Conservation (phyloP, 2,797 vertebrate species). For the Arnoldichthys spilopterus region DNA sequence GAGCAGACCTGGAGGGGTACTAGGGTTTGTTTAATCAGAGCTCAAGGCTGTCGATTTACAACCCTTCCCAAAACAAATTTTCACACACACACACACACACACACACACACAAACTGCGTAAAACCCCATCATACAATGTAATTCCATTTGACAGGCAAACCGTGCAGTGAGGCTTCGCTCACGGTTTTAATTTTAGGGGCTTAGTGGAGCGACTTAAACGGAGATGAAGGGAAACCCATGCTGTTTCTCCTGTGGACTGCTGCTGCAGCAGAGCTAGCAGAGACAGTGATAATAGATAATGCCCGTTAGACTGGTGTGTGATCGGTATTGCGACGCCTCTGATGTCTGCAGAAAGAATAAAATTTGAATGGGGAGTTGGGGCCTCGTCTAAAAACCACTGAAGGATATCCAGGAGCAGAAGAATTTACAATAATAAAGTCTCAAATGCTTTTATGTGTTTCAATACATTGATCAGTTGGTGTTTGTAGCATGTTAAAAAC, state of each 20-base stretch:
- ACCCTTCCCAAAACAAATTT: neutral
- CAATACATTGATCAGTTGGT: no score
- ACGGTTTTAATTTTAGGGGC: constrained; percentile 29
- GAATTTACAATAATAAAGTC: no score
- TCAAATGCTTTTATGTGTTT: no score
- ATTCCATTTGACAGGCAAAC: constrained; percentile 44
- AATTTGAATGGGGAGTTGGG: neutral
- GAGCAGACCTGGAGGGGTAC: neutral
- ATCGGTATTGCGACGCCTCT: neutral
- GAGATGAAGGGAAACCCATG: constrained; percentile 20
- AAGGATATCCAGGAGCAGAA: neutral
- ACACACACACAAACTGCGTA: constrained; percentile 1
- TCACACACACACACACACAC: neutral
- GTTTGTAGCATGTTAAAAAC: no score
- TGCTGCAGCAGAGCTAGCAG: constrained; percentile 4
- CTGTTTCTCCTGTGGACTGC: constrained; percentile 15
- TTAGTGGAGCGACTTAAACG: constrained; percentile 21
- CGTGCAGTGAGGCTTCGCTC: constrained; percentile 4
- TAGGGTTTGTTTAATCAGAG: constrained; percentile 33
- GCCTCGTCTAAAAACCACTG: neutral
- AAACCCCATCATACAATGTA: constrained; percentile 28
- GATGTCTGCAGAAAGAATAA: neutral
- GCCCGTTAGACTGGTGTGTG: neutral
- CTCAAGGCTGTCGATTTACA: constrained; percentile 27
- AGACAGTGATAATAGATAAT: constrained; percentile 15